Conservation (phyloP, 2,888 invertebrate genomes). For the Acronicta leporina region DNA sequence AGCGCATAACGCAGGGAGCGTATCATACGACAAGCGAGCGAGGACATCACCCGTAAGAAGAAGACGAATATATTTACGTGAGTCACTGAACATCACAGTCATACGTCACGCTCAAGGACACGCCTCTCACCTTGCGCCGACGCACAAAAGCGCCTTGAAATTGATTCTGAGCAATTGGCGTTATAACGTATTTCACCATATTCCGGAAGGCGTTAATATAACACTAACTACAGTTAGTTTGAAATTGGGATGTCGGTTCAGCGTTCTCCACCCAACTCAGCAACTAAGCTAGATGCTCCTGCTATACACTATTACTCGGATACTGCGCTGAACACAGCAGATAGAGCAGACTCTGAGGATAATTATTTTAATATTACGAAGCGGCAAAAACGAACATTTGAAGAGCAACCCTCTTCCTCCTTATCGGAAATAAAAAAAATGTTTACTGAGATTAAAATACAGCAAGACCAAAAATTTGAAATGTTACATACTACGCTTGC, state of each 20-base stretch:
- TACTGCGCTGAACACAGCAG: background rate
- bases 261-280: background rate
- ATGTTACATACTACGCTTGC: constrained; percentile 1
- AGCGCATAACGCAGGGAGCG: background rate
- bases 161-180: background rate
- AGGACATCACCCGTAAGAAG: background rate
- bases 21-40: background rate
- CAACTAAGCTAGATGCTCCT: background rate
- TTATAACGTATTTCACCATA: background rate
- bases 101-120: constrained; percentile 1
- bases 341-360: background rate
- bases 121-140: constrained; percentile 1
- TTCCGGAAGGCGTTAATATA: background rate
- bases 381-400: too few relatives aligned
- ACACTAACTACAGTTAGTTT: background rate
- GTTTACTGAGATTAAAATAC: constrained; percentile 1
- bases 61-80: background rate
- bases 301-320: background rate
- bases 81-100: background rate
- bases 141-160: background rate
- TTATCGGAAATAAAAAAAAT: background rate
- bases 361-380: background rate
- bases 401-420: too few relatives aligned
- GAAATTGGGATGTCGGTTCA: background rate
- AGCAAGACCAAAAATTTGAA: constrained; percentile 1